Percentiles rank a stretch among this genome's conserved stretches.
phyloP scores from a whole-genome alignment of 2,113 vertebrate genomes.

The Shinisaurus crocodilurus region DNA sequence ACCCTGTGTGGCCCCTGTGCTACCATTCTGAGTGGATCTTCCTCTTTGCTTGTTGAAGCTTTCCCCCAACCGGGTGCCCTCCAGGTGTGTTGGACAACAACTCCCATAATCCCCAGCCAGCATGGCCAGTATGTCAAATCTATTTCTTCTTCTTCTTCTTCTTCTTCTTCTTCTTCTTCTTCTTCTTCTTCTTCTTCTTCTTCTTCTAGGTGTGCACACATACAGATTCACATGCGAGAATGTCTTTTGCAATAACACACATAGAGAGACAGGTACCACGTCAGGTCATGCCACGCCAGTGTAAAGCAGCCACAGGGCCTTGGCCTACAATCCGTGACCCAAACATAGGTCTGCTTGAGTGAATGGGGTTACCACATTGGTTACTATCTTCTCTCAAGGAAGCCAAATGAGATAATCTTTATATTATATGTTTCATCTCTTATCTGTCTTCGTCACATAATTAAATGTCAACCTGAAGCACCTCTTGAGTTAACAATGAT shows the following conservation, averaged over 20 bases:
- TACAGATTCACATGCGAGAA: too few species aligned
- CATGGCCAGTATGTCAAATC: not conserved
- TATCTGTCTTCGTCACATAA: constrained; percentile 51
- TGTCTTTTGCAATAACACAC: not conserved
- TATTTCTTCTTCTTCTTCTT: too few species aligned
- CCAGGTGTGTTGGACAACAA: too few species aligned
- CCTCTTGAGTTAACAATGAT: constrained; percentile 28
- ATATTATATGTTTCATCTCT: not conserved
- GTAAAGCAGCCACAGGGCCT: not conserved
- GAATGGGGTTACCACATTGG: not conserved
- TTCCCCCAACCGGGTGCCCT: too few species aligned
- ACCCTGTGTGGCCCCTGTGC: too few species aligned
- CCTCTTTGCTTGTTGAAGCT: too few species aligned
- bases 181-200: too few species aligned
- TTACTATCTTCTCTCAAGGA: constrained; percentile 37
- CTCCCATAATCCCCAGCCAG: not conserved
- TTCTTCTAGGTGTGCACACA: not conserved
- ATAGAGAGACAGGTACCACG: not conserved
- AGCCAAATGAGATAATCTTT: constrained; percentile 38
- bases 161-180: too few species aligned
- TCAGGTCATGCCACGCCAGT: not conserved
- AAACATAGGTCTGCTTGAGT: not conserved
- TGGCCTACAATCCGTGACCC: not conserved
- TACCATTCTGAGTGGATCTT: too few species aligned
- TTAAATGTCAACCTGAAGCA: constrained; percentile 43